Conservation (phyloP, 2,113 vertebrate genomes). For the Colossoma macropomum region DNA sequence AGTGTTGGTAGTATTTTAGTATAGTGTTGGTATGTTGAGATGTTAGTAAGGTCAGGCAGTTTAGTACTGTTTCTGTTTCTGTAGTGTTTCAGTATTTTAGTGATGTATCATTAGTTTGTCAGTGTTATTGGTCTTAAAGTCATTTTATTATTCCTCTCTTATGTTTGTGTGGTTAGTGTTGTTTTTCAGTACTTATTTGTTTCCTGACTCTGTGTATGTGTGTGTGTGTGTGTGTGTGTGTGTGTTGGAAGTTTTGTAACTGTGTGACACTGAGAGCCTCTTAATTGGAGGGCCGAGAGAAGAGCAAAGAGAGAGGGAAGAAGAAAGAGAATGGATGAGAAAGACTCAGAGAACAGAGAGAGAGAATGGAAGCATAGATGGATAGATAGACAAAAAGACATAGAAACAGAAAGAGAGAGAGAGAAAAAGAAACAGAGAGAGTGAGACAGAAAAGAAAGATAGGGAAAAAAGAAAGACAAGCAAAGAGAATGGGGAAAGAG, state of each 20-base stretch:
- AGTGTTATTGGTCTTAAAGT: no score
- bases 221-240: slow-evolving; percentile 35
- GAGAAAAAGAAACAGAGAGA: neutral
- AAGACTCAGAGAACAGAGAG: neutral
- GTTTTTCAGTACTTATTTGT: slow-evolving; percentile 7
- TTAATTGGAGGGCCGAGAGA: slow-evolving; percentile 45
- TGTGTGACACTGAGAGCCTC: slow-evolving; percentile 42
- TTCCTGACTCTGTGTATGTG: slow-evolving; percentile 19
- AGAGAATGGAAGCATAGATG: slow-evolving; percentile 1
- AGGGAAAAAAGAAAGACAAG: neutral
- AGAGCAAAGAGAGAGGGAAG: neutral
- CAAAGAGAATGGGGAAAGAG: neutral
- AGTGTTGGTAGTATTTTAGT: no score
- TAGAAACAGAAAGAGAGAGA: neutral
- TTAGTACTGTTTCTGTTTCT: no score
- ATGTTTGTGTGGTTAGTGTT: slow-evolving; percentile 18
- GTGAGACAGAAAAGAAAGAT: no score
- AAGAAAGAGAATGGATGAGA: no score
- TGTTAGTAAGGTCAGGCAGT: no score
- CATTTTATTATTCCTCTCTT: slow-evolving; percentile 41
- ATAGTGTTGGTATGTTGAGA: no score
- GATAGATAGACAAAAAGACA: neutral
- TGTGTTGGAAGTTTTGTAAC: slow-evolving; percentile 23
- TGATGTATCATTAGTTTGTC: no score
- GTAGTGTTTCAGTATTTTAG: no score